phyloP scores from a whole-genome alignment of 2,888 invertebrate species.

The Melangyna quadrimaculata region DNA sequence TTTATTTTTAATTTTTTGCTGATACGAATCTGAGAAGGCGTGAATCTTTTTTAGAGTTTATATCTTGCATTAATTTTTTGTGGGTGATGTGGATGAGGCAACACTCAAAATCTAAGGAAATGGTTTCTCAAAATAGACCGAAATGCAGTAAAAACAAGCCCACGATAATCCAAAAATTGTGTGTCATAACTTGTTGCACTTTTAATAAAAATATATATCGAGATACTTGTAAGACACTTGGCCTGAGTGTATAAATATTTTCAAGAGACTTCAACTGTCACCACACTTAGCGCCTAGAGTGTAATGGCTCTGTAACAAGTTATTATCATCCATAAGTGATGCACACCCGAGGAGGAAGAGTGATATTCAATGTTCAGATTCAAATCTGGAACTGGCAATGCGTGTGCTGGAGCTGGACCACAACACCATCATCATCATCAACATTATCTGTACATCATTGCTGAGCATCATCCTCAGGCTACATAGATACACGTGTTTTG shows the following conservation, averaged over 20 bases:
- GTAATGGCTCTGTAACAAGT: slow-evolving; percentile 41
- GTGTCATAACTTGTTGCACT: slow-evolving; percentile 2
- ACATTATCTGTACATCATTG: slow-evolving; percentile 7
- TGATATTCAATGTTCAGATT: not conserved
- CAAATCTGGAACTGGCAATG: not conserved
- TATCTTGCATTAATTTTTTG: not conserved
- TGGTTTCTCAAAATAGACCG: slow-evolving; percentile 16
- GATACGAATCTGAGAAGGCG: slow-evolving; percentile 26
- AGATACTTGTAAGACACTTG: slow-evolving; percentile 7
- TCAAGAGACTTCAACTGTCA: slow-evolving; percentile 32
- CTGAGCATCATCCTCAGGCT: slow-evolving; percentile 27
- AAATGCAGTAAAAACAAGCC: slow-evolving; percentile 17
- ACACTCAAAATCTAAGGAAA: slow-evolving; percentile 3
- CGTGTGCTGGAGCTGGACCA: slow-evolving; percentile 17
- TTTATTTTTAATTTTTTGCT: not conserved
- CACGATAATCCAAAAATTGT: slow-evolving; percentile 1
- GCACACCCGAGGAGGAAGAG: slow-evolving; percentile 27
- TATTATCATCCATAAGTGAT: slow-evolving; percentile 21
- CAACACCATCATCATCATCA: not conserved
- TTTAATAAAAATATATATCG: not conserved
- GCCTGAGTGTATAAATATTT: slow-evolving; percentile 13
- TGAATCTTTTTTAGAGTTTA: not conserved
- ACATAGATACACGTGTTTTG: slow-evolving; percentile 40
- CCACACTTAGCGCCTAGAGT: slow-evolving; percentile 35
- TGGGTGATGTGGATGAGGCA: not conserved